phyloP scores from a whole-genome alignment of 2,113 vertebrate genomes.

The Strix aluco region DNA sequence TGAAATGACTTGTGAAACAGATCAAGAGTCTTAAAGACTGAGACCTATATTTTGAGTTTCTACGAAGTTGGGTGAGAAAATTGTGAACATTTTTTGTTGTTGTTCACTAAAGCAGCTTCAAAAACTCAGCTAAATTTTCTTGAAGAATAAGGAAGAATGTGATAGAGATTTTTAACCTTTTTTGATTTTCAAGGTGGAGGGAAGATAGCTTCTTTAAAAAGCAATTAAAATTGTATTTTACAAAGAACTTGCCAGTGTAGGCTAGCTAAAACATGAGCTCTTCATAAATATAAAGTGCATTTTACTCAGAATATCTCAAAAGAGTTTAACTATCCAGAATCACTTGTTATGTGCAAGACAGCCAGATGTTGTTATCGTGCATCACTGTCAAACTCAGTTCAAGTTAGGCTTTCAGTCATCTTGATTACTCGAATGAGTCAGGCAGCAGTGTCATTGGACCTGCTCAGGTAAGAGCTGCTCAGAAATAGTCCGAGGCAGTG shows the following conservation, averaged over 20 bases:
- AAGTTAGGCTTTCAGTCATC: background rate
- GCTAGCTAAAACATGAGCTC: slow-evolving; percentile 20
- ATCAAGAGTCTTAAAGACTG: slow-evolving; percentile 47
- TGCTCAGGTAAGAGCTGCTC: background rate
- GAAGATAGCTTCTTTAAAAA: slow-evolving; percentile 49
- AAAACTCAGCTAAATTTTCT: slow-evolving; percentile 39
- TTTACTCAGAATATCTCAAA: background rate
- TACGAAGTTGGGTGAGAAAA: slow-evolving; percentile 11
- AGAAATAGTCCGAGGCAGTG: background rate
- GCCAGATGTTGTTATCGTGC: background rate
- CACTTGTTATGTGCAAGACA: background rate
- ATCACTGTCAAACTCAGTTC: background rate
- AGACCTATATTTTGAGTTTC: slow-evolving; percentile 50
- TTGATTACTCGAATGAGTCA: background rate
- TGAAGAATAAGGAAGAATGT: slow-evolving; percentile 22
- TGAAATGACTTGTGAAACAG: slow-evolving; percentile 70
- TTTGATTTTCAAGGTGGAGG: slow-evolving; percentile 67
- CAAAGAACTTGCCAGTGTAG: slow-evolving; percentile 40
- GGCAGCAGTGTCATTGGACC: background rate
- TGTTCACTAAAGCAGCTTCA: background rate
- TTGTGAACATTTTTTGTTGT: slow-evolving; percentile 26
- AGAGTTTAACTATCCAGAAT: background rate
- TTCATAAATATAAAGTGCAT: background rate
- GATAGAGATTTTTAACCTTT: slow-evolving; percentile 49
- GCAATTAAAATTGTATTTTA: slow-evolving; percentile 56